Conservation (phyloP, 1,140 invertebrate genomes). For the Brachionus calyciflorus region DNA sequence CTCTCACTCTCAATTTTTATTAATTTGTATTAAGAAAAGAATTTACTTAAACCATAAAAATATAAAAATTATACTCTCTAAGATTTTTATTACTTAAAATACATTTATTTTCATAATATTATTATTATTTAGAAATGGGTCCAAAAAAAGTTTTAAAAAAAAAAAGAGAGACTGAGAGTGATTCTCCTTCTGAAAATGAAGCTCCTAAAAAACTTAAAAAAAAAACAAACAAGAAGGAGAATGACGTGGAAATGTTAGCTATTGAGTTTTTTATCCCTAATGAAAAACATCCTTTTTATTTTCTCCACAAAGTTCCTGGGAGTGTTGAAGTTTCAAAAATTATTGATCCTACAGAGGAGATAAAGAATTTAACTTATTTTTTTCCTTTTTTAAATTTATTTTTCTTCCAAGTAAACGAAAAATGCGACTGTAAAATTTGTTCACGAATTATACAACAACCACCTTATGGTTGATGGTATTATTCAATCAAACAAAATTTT, state of each 20-base stretch:
- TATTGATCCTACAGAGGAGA: not conserved
- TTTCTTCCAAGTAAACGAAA: not conserved
- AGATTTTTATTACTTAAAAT: too few relatives aligned
- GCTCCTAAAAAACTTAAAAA: not conserved
- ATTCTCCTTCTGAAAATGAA: not conserved
- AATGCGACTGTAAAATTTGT: not conserved
- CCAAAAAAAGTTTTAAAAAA: not conserved
- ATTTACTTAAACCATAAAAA: too few relatives aligned
- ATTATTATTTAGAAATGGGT: too few relatives aligned
- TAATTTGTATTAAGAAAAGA: too few relatives aligned
- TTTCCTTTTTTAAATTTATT: not conserved
- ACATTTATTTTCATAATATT: too few relatives aligned
- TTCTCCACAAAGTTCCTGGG: not conserved
- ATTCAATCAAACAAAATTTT: not conserved
- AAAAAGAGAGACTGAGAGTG: not conserved
- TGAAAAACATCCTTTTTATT: not conserved
- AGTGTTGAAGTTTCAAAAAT: not conserved
- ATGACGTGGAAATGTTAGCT: not conserved
- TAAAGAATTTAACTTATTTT: not conserved
- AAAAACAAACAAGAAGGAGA: not conserved
- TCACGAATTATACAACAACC: not conserved
- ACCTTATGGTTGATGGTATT: not conserved
- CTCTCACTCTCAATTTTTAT: too few relatives aligned
- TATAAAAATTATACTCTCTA: too few relatives aligned
- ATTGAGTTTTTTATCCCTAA: not conserved